phyloP scores from a whole-genome alignment of 1,140 invertebrate species.

The Drosophila erecta region DNA sequence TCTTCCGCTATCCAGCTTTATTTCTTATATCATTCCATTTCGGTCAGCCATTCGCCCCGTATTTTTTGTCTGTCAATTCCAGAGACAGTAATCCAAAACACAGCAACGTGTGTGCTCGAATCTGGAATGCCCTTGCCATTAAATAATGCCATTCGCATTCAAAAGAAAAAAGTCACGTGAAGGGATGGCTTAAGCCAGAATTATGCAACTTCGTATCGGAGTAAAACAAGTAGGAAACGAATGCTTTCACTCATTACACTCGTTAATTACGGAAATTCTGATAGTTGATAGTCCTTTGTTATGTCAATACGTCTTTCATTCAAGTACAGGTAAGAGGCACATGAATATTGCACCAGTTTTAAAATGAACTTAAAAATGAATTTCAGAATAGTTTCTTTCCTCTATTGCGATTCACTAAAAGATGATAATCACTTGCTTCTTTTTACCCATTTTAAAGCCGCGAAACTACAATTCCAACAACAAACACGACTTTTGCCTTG shows the following conservation, averaged over 20 bases:
- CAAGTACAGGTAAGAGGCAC: too few relatives aligned
- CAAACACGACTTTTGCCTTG: constrained; percentile 46
- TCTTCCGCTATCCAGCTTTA: constrained; percentile 21
- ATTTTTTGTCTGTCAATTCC: constrained; percentile 62
- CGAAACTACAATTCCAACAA: constrained; percentile 11
- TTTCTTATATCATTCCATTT: constrained; percentile 19
- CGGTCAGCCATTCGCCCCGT: constrained; percentile 50
- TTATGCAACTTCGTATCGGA: background rate
- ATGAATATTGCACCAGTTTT: too few relatives aligned
- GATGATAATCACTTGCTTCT: background rate
- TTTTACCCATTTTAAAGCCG: constrained; percentile 6
- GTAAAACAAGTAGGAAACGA: too few relatives aligned
- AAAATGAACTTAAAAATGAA: too few relatives aligned
- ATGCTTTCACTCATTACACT: background rate
- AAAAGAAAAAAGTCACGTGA: background rate
- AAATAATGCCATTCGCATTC: background rate
- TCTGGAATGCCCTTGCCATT: constrained; percentile 9
- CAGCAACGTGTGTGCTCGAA: constrained; percentile 9
- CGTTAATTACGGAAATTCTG: background rate
- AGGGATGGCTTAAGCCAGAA: background rate
- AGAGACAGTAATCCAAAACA: constrained; percentile 31
- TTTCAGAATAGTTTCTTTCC: too few relatives aligned
- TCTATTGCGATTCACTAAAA: too few relatives aligned
- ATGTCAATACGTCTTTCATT: background rate
- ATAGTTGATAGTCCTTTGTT: background rate